Conservation (phyloP, 2,797 vertebrate genomes). For the Bradypodion ventrale region DNA sequence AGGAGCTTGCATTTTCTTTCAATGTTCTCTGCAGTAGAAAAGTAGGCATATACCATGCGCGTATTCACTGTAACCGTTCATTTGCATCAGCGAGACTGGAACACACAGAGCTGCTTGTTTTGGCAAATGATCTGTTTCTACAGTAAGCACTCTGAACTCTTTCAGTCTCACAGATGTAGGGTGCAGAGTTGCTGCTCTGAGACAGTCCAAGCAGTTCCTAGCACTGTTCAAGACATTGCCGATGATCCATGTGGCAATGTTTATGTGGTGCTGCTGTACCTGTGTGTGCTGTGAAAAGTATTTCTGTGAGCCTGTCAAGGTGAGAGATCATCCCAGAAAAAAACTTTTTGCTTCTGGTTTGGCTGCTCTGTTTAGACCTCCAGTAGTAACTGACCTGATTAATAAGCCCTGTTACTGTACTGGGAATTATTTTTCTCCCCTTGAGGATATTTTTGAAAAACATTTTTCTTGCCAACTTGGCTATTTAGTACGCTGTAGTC, state of each 20-base stretch:
- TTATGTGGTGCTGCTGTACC: conserved; percentile 74
- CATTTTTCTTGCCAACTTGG: conserved; percentile 45
- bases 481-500: conserved; percentile 36
- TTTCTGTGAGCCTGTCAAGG: conserved; percentile 67
- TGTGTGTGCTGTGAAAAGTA: conserved; percentile 67
- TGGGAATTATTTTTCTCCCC: conserved; percentile 35
- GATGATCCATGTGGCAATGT: conserved; percentile 50
- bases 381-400: conserved; percentile 61
- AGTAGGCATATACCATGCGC: conserved; percentile 49
- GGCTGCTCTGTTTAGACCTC: conserved; percentile 47
- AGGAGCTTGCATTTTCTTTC: conserved; percentile 40
- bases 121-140: conserved; percentile 51
- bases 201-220: conserved; percentile 22
- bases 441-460: too few species aligned
- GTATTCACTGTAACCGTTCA: conserved; percentile 45
- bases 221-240: conserved; percentile 34
- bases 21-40: conserved; percentile 44
- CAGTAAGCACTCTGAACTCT: conserved; percentile 40
- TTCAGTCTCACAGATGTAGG: conserved; percentile 42
- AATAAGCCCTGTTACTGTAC: conserved; percentile 48
- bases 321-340: conserved; percentile 67
- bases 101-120: conserved; percentile 43
- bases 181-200: conserved; percentile 25
- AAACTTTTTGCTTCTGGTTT: neutral
- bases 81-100: conserved; percentile 56